Evolutionary conservation across 2,888 invertebrate genomes (phyloP).

Genomic region (Lobophora halterata): DNA sequence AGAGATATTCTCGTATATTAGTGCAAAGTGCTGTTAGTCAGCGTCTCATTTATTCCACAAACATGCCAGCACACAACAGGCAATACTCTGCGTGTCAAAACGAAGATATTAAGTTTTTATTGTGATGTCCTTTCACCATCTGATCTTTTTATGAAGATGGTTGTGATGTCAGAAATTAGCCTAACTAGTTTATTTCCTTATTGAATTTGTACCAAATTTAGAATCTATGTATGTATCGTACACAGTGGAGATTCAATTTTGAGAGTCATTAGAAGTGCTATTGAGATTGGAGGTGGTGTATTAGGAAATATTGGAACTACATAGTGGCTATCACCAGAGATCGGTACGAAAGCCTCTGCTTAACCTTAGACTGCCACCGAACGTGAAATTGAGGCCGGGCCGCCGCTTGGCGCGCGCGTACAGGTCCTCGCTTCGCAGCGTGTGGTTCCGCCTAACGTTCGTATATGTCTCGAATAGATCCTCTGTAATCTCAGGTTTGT

Average conservation of each 20-base stretch:
- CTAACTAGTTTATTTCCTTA: conserved; percentile 36
- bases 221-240: conserved; percentile 64
- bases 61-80: conserved; percentile 74
- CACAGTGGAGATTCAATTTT: conserved; percentile 61
- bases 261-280: conserved; percentile 50
- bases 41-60: conserved; percentile 52
- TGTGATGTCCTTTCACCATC: conserved; percentile 54
- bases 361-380: conserved; percentile 79
- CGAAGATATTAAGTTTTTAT: conserved; percentile 67
- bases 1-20: conserved; percentile 52
- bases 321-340: conserved; percentile 66
- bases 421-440: conserved; percentile 65
- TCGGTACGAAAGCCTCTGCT: conserved; percentile 72
- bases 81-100: conserved; percentile 63
- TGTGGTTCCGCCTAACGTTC: conserved; percentile 72
- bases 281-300: conserved; percentile 51
- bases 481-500: conserved; percentile 79
- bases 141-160: conserved; percentile 39
- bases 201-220: conserved; percentile 30
- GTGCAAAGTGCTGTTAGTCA: conserved; percentile 79
- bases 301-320: conserved; percentile 46
- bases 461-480: conserved; percentile 76
- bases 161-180: conserved; percentile 42
- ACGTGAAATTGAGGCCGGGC: conserved; percentile 60
- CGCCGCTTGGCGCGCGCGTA: conserved; percentile 62